phyloP scores from a whole-genome alignment of 2,113 vertebrate species.

The Melanerpes aurifrons region DNA sequence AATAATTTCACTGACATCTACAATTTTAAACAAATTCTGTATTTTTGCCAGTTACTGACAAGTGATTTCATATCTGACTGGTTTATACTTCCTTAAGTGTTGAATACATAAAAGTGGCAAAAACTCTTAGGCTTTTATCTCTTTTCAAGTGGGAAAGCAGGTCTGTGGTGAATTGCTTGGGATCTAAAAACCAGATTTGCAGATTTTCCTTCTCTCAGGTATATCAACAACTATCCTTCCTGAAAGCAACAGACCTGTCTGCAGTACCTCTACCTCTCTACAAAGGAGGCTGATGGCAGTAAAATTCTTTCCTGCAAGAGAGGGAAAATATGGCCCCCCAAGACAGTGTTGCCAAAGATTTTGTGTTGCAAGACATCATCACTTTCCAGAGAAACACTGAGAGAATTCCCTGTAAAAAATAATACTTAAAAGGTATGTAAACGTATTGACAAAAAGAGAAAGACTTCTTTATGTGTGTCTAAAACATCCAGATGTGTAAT shows the following conservation, averaged over 20 bases:
- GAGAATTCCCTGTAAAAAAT: not conserved
- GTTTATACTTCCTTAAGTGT: not conserved
- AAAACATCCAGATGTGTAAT: not conserved
- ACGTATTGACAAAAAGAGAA: no score
- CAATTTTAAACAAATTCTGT: not conserved
- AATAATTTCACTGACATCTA: not conserved
- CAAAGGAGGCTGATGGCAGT: not conserved
- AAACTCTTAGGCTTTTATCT: not conserved
- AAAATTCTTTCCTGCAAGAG: not conserved
- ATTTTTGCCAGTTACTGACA: not conserved
- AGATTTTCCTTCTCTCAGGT: not conserved
- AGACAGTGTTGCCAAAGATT: not conserved
- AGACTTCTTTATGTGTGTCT: not conserved
- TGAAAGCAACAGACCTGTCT: not conserved
- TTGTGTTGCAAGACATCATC: not conserved
- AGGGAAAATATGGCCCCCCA: not conserved
- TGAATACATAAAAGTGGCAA: not conserved
- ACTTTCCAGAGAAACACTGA: not conserved
- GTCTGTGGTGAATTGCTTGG: not conserved
- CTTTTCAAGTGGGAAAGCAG: not conserved
- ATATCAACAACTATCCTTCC: not conserved
- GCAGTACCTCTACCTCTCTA: not conserved
- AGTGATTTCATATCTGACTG: not conserved
- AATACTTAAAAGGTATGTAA: no score
- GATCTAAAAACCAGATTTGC: not conserved